Evolutionary conservation across 2,888 invertebrate genomes (phyloP), one percentile per base, ranked within the genome.

Genomic region (Ceratothoa steindachneri): DNA sequence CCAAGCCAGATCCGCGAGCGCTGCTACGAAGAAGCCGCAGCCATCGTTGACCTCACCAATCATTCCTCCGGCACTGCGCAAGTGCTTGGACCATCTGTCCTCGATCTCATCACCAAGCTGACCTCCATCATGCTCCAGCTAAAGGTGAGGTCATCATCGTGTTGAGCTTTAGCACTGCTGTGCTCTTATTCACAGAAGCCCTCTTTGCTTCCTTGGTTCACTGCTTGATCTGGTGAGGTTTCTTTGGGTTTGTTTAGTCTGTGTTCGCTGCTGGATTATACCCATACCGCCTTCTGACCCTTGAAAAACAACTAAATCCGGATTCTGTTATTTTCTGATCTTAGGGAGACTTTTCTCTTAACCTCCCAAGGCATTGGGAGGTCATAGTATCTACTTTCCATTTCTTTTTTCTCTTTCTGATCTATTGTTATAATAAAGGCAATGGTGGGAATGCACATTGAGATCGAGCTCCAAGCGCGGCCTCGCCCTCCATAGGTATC

Each of bases 61-160:
- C 73, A 73, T 27, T 74, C 78, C 19, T 71, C 71, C n/a, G 75
- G 75, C 1, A 71, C 69, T 19, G 73, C 75, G 9, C 75, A 73
- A 29, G 78, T 78, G 64, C 60, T 72, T 74, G 74, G 81, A 80
- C 60, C 81, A 71, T 71, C 80, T 74, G 87, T 93, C 82, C 86
- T 93, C 77, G 89, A 90, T 80, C 87, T 97, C 72, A 91, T 97
- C 24, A 91, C 93, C 71, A 92, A 93, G 84, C 87, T 97, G 68
- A 93, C 95, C 22, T 94, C 95, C 0, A 87, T 97, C 31, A 90
- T 97, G 89, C 86, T 94, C 67, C 94, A 95, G 87, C 90, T 95
- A 0, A 92, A 92, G 86, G 89, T 89, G 83, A 82, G 81, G 67
- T 73, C 81, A 81, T 66, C 53, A 19, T 52, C 69, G n/a, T n/a